Evolutionary conservation across 2,797 vertebrate species (phyloP), one percentile per base, ranked within the genome.

Genomic region (Cynopterus sphinx): DNA sequence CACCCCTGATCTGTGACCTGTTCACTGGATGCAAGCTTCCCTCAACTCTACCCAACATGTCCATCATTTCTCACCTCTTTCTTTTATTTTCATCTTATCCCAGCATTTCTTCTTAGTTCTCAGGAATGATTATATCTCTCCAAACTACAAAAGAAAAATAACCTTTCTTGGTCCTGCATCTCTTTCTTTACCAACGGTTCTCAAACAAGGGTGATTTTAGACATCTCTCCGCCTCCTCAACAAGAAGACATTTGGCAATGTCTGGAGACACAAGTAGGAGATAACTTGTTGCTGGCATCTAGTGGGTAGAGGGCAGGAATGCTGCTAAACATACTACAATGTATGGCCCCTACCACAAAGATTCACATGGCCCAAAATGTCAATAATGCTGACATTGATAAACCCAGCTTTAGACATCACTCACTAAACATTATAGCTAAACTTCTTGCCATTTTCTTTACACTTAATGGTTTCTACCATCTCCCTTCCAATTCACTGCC

Each of bases 341-440:
- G 51, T 59, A 36, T 11, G 31, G 28, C 17, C 49, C 7, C 39
- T 12, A 22, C 19, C 12, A 21, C 57, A 51, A 59, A 41, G 70
- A 59, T 12, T 5, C 7, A 5, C 2, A 7, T 0, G 3, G n/a
- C 26, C 63, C n/a, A 12, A 51, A 13, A 21, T 3, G 9, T 49
- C 53, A 5, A 1, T 10, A 21, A 51, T 19, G 24, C 22, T 39
- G 28, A 24, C 28, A 5, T 16, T 43, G 28, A 77, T 68, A 82
- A 49, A 9, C 19, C 13, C 33, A 2, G 39, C 57, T 74, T 68
- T 0, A n/a, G 33, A 59, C 17, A 6, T 28, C 15, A 24, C 39
- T 81, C 22, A 24, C 12, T 51, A 41, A 49, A 24, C 55, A 46
- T 65, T 26, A 51, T 6, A 28, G 26, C 24, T 33, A 28, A 22